Evolutionary conservation across 2,113 vertebrate genomes (phyloP).

Genomic region (Sinocyclocheilus grahami): DNA sequence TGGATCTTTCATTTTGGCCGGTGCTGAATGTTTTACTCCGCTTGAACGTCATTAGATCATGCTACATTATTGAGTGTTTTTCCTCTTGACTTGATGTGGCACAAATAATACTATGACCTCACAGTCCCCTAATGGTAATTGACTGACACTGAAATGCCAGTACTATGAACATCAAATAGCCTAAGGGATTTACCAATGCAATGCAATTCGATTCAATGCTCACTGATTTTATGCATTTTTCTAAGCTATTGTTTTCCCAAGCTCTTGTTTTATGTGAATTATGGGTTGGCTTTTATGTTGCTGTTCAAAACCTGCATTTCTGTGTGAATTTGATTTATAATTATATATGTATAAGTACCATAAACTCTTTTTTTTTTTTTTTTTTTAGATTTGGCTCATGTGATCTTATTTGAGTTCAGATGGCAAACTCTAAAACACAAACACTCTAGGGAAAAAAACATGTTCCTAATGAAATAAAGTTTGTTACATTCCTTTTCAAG

Average conservation of each 20-base stretch:
- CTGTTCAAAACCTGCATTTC: background rate
- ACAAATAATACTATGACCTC: slow-evolving; percentile 24
- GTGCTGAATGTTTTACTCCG: background rate
- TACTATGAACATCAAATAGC: background rate
- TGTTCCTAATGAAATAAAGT: background rate
- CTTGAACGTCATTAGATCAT: background rate
- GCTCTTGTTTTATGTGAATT: background rate
- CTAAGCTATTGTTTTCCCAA: background rate
- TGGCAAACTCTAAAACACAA: too few relatives aligned
- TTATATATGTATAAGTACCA: too few relatives aligned
- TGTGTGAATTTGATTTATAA: background rate
- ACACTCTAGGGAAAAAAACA: background rate
- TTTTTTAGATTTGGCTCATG: background rate
- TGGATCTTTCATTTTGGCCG: background rate
- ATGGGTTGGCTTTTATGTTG: background rate
- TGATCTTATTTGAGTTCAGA: background rate
- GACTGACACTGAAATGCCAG: background rate
- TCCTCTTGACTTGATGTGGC: slow-evolving; percentile 2
- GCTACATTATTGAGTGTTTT: background rate
- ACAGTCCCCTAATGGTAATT: background rate
- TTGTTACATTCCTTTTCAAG: slow-evolving; percentile 26
- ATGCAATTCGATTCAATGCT: slow-evolving; percentile 22
- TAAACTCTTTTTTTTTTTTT: background rate
- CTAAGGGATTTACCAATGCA: background rate
- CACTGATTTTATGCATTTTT: slow-evolving; percentile 14